These are phyloP conservation scores for Tadarida brasiliensis DNA, from an alignment of 2,797 vertebrate genomes.

Conservation along the genomic window DNA sequence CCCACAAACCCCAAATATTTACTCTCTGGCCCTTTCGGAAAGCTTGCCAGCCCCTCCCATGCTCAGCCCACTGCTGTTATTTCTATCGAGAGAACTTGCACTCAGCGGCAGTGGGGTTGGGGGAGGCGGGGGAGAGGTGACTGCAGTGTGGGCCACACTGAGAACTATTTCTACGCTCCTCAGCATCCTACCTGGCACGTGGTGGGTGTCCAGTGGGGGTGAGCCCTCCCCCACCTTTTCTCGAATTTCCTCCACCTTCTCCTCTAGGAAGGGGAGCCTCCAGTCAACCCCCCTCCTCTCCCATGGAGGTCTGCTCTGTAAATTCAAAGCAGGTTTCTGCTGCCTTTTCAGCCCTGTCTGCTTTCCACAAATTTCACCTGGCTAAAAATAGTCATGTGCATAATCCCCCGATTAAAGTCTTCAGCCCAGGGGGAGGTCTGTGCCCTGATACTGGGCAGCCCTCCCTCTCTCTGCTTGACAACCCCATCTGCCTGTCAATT, in stretches of 20 bases:
- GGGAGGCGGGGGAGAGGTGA: neutral
- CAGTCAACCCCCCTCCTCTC: slow-evolving; percentile 31
- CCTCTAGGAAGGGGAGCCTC: neutral
- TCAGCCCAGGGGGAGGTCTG: slow-evolving; percentile 82
- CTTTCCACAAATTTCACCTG: slow-evolving; percentile 84
- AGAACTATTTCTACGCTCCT: neutral
- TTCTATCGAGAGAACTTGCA: neutral
- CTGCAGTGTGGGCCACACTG: neutral
- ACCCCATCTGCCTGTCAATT: slow-evolving; percentile 84
- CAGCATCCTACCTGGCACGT: neutral
- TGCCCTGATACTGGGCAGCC: slow-evolving; percentile 81
- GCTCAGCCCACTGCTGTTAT: neutral
- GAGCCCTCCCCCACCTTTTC: neutral
- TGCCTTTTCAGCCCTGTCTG: slow-evolving; percentile 80
- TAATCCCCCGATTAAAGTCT: slow-evolving; percentile 84
- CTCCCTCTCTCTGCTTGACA: slow-evolving; percentile 85
- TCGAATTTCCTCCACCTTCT: neutral
- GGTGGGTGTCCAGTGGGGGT: neutral
- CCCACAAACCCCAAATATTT: neutral
- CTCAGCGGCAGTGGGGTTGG: neutral
- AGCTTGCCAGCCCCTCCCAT: neutral
- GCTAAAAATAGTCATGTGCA: slow-evolving; percentile 82
- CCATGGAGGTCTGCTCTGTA: slow-evolving; percentile 72
- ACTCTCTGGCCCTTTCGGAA: neutral
- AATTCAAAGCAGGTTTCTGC: slow-evolving; percentile 84